Base-by-base conservation (phyloP, 2,113 vertebrate genomes). In the Myodes glareolus region DNA sequence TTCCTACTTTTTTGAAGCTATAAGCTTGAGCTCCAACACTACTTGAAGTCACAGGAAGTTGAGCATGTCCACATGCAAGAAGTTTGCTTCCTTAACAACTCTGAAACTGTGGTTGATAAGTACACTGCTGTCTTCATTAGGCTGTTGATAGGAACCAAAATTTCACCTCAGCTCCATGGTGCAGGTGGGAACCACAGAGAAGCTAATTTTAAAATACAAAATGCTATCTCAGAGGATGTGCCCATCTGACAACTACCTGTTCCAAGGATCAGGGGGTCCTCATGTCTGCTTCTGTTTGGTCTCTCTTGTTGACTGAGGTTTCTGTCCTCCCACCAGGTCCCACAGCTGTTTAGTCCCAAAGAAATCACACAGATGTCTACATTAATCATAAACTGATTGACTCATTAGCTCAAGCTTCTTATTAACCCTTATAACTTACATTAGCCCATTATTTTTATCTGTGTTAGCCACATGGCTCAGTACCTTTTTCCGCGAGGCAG, bases 51-150 rank as follows among this genome's bases (percentile, higher is more conserved):
- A 58, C 72, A 92, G 93, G 94, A 93, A 93, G 58, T 29, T 76
- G 16, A 78, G 81, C 68, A 47, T 65, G 14, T 94, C 95, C 78
- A 82, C 52, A 82, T 81, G 63, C 67, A 81, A 84, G 88, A 86
- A 72, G 27, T 61, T 3, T 11, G 25, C 33, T 94, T 97, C 87
- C 82, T 87, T 96, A 68, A 80, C 92, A 45, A 11, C 88, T 88
- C 89, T 31, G 85, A 61, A 73, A 50, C 55, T 36, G 72, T 58
- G 33, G 11, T 78, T 91, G 52, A 3, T 61, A 75, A 78, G 52
- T 29, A 52, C n/a, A n/a, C 50, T 12, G 87, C 88, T 82, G 76
- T 96, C 82, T 77, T 73, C 21, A 78, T 19, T 45, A 80, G 73
- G 61, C 61, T 84, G 61, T 52, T 77, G 42, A 70, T 82, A 76